Evolutionary conservation across 1,140 invertebrate genomes (phyloP).

Genomic region (Brachionus rotundiformis): DNA sequence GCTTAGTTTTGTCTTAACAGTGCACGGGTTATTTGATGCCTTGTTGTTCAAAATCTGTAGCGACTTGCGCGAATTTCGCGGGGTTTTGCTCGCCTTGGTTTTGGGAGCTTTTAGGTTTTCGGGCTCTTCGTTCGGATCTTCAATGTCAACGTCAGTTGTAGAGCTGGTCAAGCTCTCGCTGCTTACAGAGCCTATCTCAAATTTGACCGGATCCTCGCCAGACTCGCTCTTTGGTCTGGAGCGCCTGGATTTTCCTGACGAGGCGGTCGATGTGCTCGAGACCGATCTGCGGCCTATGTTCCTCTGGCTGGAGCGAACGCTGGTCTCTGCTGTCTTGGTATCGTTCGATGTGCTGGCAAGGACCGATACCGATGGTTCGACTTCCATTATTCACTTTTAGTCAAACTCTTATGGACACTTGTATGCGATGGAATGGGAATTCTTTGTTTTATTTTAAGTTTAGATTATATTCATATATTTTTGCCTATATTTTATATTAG

Average conservation of each 20-base stretch:
- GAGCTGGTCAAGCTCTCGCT: neutral
- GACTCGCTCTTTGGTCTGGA: neutral
- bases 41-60: constrained; percentile 29
- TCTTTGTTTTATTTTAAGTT: neutral
- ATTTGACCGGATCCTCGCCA: neutral
- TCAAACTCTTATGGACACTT: neutral
- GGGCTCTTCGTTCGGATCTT: neutral
- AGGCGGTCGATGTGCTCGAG: neutral
- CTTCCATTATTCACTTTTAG: neutral
- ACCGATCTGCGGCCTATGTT: neutral
- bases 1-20: neutral
- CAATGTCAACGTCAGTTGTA: neutral
- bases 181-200: constrained; percentile 20
- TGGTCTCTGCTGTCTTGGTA: neutral
- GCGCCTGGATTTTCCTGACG: neutral
- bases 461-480: neutral
- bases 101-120: constrained; percentile 1
- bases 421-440: neutral
- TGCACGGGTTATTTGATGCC: neutral
- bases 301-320: neutral
- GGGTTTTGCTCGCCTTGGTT: neutral
- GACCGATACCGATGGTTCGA: constrained; percentile 43
- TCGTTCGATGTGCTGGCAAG: neutral
- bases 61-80: neutral
- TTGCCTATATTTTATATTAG: constrained; percentile 41